Evolutionary conservation across 2,113 vertebrate genomes (phyloP).

Genomic region (Pristiophorus japonicus): DNA sequence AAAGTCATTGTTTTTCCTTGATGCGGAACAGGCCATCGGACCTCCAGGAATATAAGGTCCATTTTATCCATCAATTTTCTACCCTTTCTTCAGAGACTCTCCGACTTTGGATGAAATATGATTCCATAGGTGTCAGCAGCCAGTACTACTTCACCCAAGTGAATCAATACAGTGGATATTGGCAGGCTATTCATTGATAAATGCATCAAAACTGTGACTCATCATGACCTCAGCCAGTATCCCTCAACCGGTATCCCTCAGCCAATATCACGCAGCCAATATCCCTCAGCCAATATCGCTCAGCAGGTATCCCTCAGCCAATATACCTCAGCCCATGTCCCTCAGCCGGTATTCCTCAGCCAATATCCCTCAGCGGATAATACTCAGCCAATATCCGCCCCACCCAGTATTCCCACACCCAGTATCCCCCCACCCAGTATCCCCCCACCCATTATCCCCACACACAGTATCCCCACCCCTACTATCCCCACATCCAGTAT

Average conservation of each 20-base stretch:
- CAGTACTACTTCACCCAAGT: background rate
- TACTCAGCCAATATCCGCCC: too few species aligned
- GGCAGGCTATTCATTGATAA: background rate
- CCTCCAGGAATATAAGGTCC: background rate
- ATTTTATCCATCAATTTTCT: background rate
- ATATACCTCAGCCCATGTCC: too few species aligned
- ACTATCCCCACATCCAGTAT: too few species aligned
- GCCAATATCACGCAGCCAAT: too few species aligned
- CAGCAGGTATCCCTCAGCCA: too few species aligned
- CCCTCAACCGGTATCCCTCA: background rate
- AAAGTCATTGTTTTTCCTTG: background rate
- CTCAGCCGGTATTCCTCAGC: too few species aligned
- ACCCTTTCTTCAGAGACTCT: background rate
- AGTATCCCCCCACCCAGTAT: too few species aligned
- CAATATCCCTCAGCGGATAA: too few species aligned
- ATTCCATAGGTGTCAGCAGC: background rate
- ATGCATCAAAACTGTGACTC: background rate
- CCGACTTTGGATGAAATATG: background rate
- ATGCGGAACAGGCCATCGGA: background rate
- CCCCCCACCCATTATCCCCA: too few species aligned
- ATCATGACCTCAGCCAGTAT: background rate
- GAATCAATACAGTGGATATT: background rate
- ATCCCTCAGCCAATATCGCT: too few species aligned
- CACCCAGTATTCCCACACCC: too few species aligned
- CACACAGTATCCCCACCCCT: too few species aligned